Conservation (phyloP, 2,113 vertebrate genomes). For the Rissa tridactyla region DNA sequence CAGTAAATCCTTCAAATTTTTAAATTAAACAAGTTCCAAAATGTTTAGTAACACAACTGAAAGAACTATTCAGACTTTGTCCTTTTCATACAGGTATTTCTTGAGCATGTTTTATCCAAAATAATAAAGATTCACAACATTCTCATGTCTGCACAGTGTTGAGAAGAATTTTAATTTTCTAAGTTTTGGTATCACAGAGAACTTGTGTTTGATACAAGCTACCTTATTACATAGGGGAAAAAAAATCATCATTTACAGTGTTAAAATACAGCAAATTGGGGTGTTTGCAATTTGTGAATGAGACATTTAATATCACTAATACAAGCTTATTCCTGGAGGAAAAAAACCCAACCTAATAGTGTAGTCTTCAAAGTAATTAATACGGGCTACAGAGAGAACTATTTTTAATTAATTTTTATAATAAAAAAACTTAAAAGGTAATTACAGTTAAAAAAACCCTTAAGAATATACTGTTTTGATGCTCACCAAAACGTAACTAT, state of each 20-base stretch:
- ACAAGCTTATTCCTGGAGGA: background rate
- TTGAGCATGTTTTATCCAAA: background rate
- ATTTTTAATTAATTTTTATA: background rate
- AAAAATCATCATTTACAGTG: background rate
- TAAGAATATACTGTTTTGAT: background rate
- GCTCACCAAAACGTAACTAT: background rate
- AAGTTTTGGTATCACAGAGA: background rate
- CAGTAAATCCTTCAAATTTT: background rate
- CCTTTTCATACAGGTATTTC: background rate
- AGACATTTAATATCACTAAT: background rate
- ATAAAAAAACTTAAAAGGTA: background rate
- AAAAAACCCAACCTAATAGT: background rate
- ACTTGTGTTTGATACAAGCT: background rate
- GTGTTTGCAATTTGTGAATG: background rate
- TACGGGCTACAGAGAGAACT: background rate
- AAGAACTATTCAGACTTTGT: background rate
- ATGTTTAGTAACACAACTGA: background rate
- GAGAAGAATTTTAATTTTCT: conserved; percentile 1
- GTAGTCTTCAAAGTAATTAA: background rate
- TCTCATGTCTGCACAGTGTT: background rate
- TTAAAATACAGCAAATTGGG: background rate
- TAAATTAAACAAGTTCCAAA: background rate
- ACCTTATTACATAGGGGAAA: background rate
- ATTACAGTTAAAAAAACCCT: background rate
- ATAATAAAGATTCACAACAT: background rate